A percentile compares a stretch with the other conserved stretches of the same genome.
These are phyloP conservation scores for Hecatera dysodea DNA, from an alignment of 2,888 invertebrate species.

Conservation along the genomic window DNA sequence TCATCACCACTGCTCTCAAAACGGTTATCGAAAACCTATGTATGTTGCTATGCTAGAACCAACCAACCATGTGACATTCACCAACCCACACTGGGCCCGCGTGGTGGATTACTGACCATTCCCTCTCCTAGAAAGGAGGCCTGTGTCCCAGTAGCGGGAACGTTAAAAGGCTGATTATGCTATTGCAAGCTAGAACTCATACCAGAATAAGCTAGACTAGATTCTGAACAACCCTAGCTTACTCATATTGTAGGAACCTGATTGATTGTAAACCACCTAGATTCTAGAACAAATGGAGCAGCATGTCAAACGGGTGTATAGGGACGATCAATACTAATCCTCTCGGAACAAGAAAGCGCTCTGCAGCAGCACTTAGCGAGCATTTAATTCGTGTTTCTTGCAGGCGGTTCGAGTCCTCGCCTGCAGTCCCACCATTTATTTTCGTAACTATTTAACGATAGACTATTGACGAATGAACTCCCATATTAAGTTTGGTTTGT, in stretches of 20 bases:
- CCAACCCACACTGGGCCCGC: too few species aligned
- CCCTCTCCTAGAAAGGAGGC: too few species aligned
- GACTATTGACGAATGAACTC: too few species aligned
- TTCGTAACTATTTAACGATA: slow-evolving; percentile 22
- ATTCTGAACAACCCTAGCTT: background rate
- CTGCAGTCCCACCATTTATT: slow-evolving; percentile 29
- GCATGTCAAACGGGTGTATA: slow-evolving; percentile 29
- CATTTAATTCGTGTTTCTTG: slow-evolving; percentile 43
- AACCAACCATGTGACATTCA: too few species aligned
- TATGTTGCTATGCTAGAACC: too few species aligned
- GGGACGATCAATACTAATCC: slow-evolving; percentile 48
- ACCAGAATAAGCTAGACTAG: too few species aligned
- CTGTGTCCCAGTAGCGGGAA: too few species aligned
- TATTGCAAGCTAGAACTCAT: background rate
- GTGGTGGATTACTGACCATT: too few species aligned
- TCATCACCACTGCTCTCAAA: too few species aligned
- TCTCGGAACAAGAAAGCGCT: slow-evolving; percentile 37
- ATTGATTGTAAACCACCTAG: background rate
- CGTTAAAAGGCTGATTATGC: too few species aligned
- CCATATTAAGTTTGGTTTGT: background rate
- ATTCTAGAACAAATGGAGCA: slow-evolving; percentile 15
- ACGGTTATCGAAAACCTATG: too few species aligned
- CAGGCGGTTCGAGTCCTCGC: slow-evolving; percentile 18
- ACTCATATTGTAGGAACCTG: background rate
- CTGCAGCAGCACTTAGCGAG: slow-evolving; percentile 45